These are phyloP conservation scores for Drosophila birchii DNA, from an alignment of 2,888 invertebrate species.

Conservation along the genomic window DNA sequence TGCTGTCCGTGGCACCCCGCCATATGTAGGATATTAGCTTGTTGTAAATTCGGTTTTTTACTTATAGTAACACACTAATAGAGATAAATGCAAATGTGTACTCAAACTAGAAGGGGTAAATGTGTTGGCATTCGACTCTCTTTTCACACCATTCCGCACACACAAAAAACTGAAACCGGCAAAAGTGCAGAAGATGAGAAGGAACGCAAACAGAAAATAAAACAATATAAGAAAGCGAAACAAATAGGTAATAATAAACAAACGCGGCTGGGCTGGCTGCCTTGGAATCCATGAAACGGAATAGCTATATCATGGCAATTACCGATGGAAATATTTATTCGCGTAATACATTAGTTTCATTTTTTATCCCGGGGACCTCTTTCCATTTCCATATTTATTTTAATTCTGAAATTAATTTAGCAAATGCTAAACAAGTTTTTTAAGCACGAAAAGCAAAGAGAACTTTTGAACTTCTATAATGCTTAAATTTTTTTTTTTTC, in stretches of 20 bases:
- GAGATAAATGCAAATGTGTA: slow-evolving; percentile 44
- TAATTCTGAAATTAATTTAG: too few species aligned
- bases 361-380: too few species aligned
- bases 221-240: slow-evolving; percentile 33
- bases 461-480: too few species aligned
- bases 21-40: slow-evolving; percentile 33
- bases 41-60: slow-evolving; percentile 13
- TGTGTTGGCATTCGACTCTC: slow-evolving; percentile 20
- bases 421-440: too few species aligned
- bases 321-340: slow-evolving; percentile 13
- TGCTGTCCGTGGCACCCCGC: slow-evolving; percentile 30
- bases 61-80: too few species aligned
- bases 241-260: slow-evolving; percentile 39
- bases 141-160: slow-evolving; percentile 11
- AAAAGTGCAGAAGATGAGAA: slow-evolving; percentile 10
- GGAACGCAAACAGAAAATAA: slow-evolving; percentile 13
- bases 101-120: neutral
- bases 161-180: slow-evolving; percentile 17
- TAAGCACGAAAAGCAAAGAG: neutral
- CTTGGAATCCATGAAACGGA: slow-evolving; percentile 36
- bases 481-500: too few species aligned
- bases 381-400: slow-evolving; percentile 17
- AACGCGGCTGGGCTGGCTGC: slow-evolving; percentile 32
- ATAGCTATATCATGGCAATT: slow-evolving; percentile 23
- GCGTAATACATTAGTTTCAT: too few species aligned